Evolutionary conservation across 2,888 invertebrate genomes (phyloP).

Genomic region (Xestobium rufovillosum): DNA sequence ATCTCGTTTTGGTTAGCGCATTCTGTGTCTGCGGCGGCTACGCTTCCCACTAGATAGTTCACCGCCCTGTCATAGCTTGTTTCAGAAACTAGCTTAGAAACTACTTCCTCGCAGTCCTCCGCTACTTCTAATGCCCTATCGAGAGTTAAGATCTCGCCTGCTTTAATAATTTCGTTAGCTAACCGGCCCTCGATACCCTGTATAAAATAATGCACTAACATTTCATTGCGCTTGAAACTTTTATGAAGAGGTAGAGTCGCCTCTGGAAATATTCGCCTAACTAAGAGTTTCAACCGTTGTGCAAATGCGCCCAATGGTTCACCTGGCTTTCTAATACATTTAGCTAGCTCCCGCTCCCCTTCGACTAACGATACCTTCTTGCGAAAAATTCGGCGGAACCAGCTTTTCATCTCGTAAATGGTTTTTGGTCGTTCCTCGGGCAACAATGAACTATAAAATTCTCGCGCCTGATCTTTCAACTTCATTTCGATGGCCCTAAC

Average conservation of each 20-base stretch:
- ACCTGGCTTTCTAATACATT: background rate
- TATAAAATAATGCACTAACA: background rate
- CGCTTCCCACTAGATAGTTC: background rate
- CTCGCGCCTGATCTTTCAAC: background rate
- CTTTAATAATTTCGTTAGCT: background rate
- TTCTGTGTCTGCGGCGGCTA: background rate
- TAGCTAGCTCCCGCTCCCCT: background rate
- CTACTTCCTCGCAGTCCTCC: background rate
- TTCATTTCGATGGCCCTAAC: background rate
- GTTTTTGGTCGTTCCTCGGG: background rate
- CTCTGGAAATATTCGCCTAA: background rate
- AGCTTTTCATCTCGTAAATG: background rate
- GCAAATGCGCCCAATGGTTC: conserved; percentile 2
- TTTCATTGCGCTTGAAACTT: background rate
- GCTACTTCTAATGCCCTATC: background rate
- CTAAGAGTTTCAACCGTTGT: background rate
- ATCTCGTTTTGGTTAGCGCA: background rate
- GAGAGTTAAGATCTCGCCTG: background rate
- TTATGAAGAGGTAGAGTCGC: background rate
- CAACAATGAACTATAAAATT: background rate
- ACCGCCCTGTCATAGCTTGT: background rate
- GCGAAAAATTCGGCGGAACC: background rate
- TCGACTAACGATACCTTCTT: background rate
- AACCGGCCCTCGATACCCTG: background rate
- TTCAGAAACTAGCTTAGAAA: background rate